Conservation (phyloP, 2,113 vertebrate species). For the Datnioides undecimradiatus region DNA sequence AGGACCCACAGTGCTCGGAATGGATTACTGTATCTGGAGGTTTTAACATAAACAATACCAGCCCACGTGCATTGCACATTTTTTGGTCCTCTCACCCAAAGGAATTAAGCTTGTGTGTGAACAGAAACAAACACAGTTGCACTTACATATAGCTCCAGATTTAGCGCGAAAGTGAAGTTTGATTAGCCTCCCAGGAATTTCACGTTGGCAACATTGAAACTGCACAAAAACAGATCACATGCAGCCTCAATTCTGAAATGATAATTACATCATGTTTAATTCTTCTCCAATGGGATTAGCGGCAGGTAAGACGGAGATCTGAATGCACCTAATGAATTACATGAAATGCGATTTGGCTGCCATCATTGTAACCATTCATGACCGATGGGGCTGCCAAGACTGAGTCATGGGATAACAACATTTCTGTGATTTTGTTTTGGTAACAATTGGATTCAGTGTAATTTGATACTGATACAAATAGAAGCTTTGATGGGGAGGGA, state of each 20-base stretch:
- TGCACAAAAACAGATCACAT: conserved; percentile 16
- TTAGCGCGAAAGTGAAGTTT: conserved; percentile 12
- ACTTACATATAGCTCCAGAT: conserved; percentile 4
- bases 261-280: conserved; percentile 64
- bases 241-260: conserved; percentile 14
- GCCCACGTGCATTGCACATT: conserved; percentile 41
- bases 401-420: conserved; percentile 54
- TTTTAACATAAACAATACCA: conserved; percentile 56
- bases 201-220: neutral
- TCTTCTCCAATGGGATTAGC: conserved; percentile 63
- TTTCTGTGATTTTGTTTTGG: conserved; percentile 63
- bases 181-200: conserved; percentile 11
- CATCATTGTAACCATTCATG: conserved; percentile 52
- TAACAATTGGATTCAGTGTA: conserved; percentile 65
- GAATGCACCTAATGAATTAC: conserved; percentile 62
- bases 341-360: conserved; percentile 73
- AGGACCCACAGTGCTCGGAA: conserved; percentile 31
- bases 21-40: conserved; percentile 47
- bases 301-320: conserved; percentile 68
- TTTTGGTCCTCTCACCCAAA: conserved; percentile 41
- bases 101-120: conserved; percentile 33
- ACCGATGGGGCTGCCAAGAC: conserved; percentile 57
- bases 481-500: conserved; percentile 37
- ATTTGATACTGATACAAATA: conserved; percentile 60
- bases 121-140: conserved; percentile 33